Base-by-base conservation (phyloP, 2,797 vertebrate species). In the Xenentodon cancila region DNA sequence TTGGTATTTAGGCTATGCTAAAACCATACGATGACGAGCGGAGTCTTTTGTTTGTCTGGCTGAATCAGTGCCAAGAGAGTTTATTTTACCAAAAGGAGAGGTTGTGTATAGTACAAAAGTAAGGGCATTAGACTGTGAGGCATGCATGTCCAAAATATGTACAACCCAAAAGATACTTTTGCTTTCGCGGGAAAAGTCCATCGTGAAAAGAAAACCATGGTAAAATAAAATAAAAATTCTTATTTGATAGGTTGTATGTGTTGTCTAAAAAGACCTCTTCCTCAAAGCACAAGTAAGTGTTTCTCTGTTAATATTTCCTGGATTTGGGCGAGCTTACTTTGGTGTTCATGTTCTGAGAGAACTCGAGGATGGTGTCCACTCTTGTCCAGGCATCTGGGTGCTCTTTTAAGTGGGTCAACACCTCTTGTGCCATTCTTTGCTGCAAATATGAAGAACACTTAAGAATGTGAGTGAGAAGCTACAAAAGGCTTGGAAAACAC, bases 261-360 rank as follows among this genome's bases (percentile, higher is more conserved):
- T 22, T 53, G n/a, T 18, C 49, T 22, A 55, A 27, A 53, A 51
- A 46, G 45, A 52, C 30, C 17, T 43, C 60, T 93, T 96, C 95
- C 95, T 96, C 94, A 96, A 95, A 96, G 94, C 92, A 94, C 79
- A 82, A 79, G 91, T 82, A 89, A 88, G 88, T 44, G 91, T 90
- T 84, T 73, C 64, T 92, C 75, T 89, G 91, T 78, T 86, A 46
- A 5, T 70, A 69, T 68, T 71, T 62, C 70, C 20, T 68, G 53
- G 45, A 61, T 17, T 62, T 5, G 37, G 37, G 82, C 69, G 75
- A 58, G 76, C 97, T 98, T 98, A 99, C 97, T 95, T 99, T 99
- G 92, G 98, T 99, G 94, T 99, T 99, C 98, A 99, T 99, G 88
- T 98, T 99, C 93, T 99, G 98, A 73, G 98, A 99, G 89, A 99